A percentile compares a stretch with the other conserved stretches of the same genome.
These are phyloP conservation scores for Platyrinchus mystaceus DNA, from an alignment of 2,797 vertebrate genomes.

Conservation along the genomic window DNA sequence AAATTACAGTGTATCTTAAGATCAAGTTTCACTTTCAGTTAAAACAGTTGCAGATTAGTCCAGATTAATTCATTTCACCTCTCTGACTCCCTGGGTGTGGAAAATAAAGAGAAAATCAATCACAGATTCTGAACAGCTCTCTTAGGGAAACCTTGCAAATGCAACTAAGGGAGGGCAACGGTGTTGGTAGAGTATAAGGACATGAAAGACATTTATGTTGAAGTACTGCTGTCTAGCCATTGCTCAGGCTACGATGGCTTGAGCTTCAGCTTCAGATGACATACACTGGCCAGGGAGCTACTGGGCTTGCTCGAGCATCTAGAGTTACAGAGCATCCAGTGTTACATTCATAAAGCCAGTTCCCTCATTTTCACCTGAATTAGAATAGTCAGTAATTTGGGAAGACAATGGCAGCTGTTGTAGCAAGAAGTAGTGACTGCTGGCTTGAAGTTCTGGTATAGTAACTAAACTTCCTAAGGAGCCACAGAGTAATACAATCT, in stretches of 20 bases:
- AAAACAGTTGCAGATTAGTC: not conserved
- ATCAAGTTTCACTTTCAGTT: not conserved
- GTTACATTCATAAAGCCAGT: not conserved
- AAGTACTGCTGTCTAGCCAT: not conserved
- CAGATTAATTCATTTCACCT: not conserved
- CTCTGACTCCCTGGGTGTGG: not conserved
- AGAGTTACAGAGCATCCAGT: too few species aligned
- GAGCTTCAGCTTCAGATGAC: not conserved
- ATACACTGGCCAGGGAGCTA: not conserved
- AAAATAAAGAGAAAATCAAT: not conserved
- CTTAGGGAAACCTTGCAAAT: not conserved
- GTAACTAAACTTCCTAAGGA: not conserved
- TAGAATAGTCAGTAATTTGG: not conserved
- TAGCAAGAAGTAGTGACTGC: not conserved
- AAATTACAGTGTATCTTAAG: not conserved
- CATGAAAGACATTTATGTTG: not conserved
- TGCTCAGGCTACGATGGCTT: not conserved
- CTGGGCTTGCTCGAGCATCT: not conserved
- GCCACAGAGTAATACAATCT: not conserved
- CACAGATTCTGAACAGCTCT: not conserved
- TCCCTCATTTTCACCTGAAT: not conserved
- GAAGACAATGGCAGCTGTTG: not conserved
- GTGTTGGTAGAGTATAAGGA: not conserved
- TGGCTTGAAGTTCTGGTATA: not conserved
- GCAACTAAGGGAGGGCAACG: not conserved